Conservation (phyloP, 2,797 vertebrate species). For the Myripristis murdjan region DNA sequence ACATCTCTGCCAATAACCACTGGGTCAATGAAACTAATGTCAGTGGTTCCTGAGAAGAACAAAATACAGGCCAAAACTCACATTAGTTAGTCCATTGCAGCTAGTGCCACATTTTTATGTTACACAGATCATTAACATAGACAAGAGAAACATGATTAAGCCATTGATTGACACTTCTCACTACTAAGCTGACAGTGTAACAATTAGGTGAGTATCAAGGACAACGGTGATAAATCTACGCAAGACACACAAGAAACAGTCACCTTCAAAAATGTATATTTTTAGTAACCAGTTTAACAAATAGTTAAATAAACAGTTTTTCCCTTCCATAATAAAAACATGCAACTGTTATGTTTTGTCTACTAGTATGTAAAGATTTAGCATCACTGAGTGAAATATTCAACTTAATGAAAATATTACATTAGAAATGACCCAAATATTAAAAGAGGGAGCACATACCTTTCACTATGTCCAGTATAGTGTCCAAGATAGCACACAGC, state of each 20-base stretch:
- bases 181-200: neutral
- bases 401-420: neutral
- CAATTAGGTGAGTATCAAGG: neutral
- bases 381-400: neutral
- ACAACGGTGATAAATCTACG: neutral
- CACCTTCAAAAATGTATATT: neutral
- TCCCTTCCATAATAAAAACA: neutral
- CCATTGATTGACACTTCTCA: neutral
- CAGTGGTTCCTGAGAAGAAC: constrained; percentile 62
- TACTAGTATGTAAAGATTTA: no score
- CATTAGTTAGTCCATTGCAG: constrained; percentile 12
- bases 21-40: constrained; percentile 72
- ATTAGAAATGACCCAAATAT: neutral
- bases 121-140: neutral
- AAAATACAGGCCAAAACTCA: constrained; percentile 12
- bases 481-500: constrained; percentile 60
- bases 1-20: constrained; percentile 68
- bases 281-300: neutral
- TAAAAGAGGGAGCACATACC: constrained; percentile 46
- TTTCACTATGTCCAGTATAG: constrained; percentile 61
- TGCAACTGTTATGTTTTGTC: no score
- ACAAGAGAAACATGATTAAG: neutral
- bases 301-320: neutral
- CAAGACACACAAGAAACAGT: neutral
- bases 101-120: neutral